phyloP scores from a whole-genome alignment of 2,888 invertebrate genomes.

The Phengaris arion region DNA sequence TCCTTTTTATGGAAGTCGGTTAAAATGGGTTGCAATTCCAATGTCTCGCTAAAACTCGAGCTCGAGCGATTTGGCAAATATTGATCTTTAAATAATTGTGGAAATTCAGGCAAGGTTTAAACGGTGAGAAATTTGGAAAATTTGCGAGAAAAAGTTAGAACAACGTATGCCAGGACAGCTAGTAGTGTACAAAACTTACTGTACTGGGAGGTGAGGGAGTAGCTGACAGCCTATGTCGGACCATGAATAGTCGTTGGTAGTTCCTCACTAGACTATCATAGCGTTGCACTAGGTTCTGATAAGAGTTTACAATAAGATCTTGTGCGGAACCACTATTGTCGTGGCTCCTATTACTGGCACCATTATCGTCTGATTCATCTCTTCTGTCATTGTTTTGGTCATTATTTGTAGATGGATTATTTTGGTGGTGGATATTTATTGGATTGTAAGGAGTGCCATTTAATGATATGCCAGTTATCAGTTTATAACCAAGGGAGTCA shows the following conservation, averaged over 20 bases:
- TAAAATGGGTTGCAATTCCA: too few species aligned
- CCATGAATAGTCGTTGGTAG: conserved; percentile 73
- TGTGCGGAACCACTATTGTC: conserved; percentile 57
- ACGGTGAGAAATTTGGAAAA: too few species aligned
- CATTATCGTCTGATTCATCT: conserved; percentile 51
- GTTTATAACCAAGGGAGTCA: conserved; percentile 87
- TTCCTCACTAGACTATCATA: conserved; percentile 75
- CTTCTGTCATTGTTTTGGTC: conserved; percentile 53
- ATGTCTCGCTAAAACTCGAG: too few species aligned
- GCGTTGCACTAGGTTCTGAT: conserved; percentile 73
- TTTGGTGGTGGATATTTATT: conserved; percentile 48
- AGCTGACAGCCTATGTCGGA: conserved; percentile 64
- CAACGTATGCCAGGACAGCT: too few species aligned
- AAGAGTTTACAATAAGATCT: conserved; percentile 71
- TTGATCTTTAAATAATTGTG: too few species aligned
- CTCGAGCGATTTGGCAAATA: too few species aligned
- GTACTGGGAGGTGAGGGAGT: conserved; percentile 66
- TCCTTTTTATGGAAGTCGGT: too few species aligned
- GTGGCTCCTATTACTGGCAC: conserved; percentile 47
- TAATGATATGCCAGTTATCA: conserved; percentile 90
- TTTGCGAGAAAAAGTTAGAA: too few species aligned
- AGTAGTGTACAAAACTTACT: conserved; percentile 48
- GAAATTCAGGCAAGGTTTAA: too few species aligned
- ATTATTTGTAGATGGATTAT: conserved; percentile 47
- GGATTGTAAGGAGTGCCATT: conserved; percentile 52